Evolutionary conservation across 2,797 vertebrate genomes (phyloP).

Genomic region (Paramormyrops hopkinsi): DNA sequence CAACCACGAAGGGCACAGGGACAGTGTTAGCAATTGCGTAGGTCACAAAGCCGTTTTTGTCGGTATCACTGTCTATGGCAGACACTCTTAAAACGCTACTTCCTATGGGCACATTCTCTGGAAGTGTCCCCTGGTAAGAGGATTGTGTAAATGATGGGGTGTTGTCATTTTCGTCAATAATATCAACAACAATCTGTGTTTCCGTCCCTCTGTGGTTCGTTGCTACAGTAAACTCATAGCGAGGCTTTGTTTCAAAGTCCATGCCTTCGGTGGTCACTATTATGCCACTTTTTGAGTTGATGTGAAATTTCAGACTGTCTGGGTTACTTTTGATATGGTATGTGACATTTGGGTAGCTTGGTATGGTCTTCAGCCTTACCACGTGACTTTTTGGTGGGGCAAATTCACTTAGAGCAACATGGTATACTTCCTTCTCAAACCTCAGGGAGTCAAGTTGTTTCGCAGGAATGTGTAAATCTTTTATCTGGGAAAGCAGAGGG

Average conservation of each 20-base stretch:
- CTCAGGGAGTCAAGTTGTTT: constrained; percentile 58
- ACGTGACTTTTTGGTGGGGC: constrained; percentile 77
- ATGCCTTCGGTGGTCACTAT: constrained; percentile 69
- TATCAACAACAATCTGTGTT: constrained; percentile 65
- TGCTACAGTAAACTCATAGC: constrained; percentile 74
- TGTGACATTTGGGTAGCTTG: constrained; percentile 60
- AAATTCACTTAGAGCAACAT: constrained; percentile 76
- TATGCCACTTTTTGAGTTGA: constrained; percentile 76
- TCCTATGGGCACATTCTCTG: constrained; percentile 81
- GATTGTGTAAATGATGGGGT: constrained; percentile 68
- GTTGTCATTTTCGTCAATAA: constrained; percentile 85
- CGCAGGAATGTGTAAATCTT: constrained; percentile 69
- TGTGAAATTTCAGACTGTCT: constrained; percentile 70
- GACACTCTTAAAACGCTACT: constrained; percentile 74
- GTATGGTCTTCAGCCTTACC: constrained; percentile 62
- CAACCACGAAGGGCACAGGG: constrained; percentile 74
- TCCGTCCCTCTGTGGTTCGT: constrained; percentile 61
- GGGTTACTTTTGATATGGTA: constrained; percentile 70
- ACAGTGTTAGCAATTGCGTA: constrained; percentile 72
- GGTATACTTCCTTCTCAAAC: constrained; percentile 75
- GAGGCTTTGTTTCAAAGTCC: constrained; percentile 69
- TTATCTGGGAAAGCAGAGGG: constrained; percentile 63
- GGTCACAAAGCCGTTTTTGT: constrained; percentile 76
- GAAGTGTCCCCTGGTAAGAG: constrained; percentile 70
- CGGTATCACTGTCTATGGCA: constrained; percentile 74